A percentile compares a stretch with the other conserved stretches of the same genome.
Conservation (phyloP, 2,797 vertebrate genomes). For the Mico argentatus region DNA sequence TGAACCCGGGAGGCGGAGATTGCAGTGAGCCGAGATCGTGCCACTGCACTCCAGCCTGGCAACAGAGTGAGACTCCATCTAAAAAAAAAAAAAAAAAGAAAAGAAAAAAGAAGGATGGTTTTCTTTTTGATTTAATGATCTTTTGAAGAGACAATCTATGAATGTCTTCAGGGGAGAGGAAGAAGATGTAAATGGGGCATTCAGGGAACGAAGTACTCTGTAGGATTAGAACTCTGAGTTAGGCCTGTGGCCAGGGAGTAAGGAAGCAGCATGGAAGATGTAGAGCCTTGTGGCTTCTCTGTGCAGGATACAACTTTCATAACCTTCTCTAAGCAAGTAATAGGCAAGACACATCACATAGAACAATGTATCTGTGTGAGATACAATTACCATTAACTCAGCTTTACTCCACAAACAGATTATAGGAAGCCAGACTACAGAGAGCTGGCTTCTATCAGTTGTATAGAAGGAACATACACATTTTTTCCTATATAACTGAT, state of each 20-base stretch:
- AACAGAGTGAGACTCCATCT: too few relatives aligned
- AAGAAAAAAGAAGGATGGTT: neutral
- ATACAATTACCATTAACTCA: neutral
- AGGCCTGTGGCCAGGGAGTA: neutral
- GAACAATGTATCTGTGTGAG: neutral
- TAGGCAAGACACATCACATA: neutral
- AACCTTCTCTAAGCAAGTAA: neutral
- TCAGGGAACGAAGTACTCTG: neutral
- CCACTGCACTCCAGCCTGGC: too few relatives aligned
- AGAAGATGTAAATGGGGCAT: neutral
- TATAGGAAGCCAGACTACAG: neutral
- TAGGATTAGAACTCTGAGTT: neutral
- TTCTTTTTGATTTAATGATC: neutral
- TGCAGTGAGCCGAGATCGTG: too few relatives aligned
- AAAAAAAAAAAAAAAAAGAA: too few relatives aligned
- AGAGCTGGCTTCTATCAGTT: neutral
- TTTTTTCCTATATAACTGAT: neutral
- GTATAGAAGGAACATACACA: neutral
- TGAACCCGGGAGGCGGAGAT: too few relatives aligned
- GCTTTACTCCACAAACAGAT: neutral
- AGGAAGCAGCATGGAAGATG: neutral
- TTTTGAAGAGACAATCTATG: neutral
- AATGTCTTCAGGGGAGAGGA: neutral
- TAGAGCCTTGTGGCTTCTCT: neutral
- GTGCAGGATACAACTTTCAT: neutral